phyloP scores from a whole-genome alignment of 2,888 invertebrate genomes.

The Cataglyphis rosenhaueri region DNA sequence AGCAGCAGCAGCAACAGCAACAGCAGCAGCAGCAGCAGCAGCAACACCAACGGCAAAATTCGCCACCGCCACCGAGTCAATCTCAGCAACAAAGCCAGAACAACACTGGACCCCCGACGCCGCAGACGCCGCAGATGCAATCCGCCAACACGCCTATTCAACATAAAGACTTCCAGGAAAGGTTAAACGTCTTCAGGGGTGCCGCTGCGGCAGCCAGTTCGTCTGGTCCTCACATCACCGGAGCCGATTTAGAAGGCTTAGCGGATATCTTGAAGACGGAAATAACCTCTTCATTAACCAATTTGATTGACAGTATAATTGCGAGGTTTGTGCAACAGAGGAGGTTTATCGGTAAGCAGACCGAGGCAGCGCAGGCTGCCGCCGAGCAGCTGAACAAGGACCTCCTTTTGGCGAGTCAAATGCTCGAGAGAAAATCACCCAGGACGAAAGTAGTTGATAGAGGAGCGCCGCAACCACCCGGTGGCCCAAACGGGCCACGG shows the following conservation, averaged over 20 bases:
- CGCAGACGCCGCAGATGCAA: slow-evolving; percentile 82
- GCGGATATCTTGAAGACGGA: slow-evolving; percentile 97
- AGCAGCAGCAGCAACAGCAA: slow-evolving; percentile 87
- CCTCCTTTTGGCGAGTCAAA: slow-evolving; percentile 92
- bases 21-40: slow-evolving; percentile 80
- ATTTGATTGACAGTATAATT: slow-evolving; percentile 95
- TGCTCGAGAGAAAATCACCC: slow-evolving; percentile 94
- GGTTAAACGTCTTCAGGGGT: slow-evolving; percentile 91
- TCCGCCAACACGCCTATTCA: slow-evolving; percentile 87
- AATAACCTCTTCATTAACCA: slow-evolving; percentile 93
- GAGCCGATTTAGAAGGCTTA: slow-evolving; percentile 94
- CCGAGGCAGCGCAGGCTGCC: slow-evolving; percentile 92
- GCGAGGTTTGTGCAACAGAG: slow-evolving; percentile 94
- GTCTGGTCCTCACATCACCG: slow-evolving; percentile 89
- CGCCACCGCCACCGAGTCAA: slow-evolving; percentile 84
- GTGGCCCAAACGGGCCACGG: slow-evolving; percentile 85
- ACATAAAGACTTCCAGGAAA: slow-evolving; percentile 90
- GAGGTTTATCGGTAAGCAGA: slow-evolving; percentile 91
- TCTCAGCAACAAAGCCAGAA: slow-evolving; percentile 82
- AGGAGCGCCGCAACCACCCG: slow-evolving; percentile 86
- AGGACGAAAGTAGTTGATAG: slow-evolving; percentile 91
- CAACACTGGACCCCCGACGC: slow-evolving; percentile 82
- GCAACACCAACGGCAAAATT: slow-evolving; percentile 81
- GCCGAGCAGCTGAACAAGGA: slow-evolving; percentile 95
- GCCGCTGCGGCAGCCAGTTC: slow-evolving; percentile 87